Evolutionary conservation across 2,888 invertebrate genomes (phyloP).

Genomic region (Ashinkailepas kermadecensis): DNA sequence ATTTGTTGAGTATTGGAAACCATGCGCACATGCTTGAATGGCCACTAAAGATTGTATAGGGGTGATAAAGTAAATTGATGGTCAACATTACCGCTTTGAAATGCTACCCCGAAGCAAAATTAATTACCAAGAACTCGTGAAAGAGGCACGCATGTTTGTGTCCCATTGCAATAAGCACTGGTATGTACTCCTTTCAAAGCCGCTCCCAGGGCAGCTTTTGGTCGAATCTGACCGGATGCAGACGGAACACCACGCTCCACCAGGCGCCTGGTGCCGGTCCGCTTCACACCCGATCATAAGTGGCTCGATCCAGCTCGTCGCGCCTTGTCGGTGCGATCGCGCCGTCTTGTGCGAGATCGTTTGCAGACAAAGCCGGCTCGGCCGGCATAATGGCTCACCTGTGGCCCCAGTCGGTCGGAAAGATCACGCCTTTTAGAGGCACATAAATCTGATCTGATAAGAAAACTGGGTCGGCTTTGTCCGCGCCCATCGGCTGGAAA

Average conservation of each 20-base stretch:
- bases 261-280: too few relatives aligned
- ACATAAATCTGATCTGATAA: constrained; percentile 21
- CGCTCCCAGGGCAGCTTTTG: too few relatives aligned
- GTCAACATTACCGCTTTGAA: background rate
- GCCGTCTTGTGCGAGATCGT: background rate
- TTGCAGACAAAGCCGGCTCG: background rate
- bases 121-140: background rate
- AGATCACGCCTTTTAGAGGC: constrained; percentile 9
- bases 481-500: background rate
- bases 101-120: background rate
- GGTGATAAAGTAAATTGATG: constrained; percentile 16
- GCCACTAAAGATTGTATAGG: background rate
- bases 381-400: background rate
- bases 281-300: too few relatives aligned
- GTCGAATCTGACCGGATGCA: too few relatives aligned
- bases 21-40: background rate
- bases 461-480: constrained; percentile 7
- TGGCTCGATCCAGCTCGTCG: too few relatives aligned
- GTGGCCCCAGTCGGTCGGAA: background rate
- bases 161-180: too few relatives aligned
- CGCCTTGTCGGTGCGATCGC: too few relatives aligned
- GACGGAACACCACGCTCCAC: too few relatives aligned
- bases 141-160: too few relatives aligned
- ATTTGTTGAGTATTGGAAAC: background rate
- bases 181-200: too few relatives aligned